Evolutionary conservation across 2,113 vertebrate species (phyloP).

Genomic region (Osmerus eperlanus): DNA sequence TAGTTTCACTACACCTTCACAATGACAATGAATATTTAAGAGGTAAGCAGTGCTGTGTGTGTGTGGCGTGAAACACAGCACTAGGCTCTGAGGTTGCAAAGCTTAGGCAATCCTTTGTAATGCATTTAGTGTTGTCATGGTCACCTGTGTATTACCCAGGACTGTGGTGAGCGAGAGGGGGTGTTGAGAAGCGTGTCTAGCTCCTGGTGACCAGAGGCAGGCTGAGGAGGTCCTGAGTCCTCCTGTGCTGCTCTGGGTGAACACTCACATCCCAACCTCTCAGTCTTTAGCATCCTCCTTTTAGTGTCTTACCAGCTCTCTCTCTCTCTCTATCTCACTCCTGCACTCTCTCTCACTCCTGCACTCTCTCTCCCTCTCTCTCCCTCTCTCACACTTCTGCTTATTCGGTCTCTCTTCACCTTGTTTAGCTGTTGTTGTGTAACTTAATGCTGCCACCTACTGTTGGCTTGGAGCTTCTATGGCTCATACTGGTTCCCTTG

Average conservation of each 20-base stretch:
- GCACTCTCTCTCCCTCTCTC: not conserved
- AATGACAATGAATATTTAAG: slow-evolving; percentile 24
- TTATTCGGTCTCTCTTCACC: slow-evolving; percentile 16
- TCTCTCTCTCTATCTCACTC: too few relatives aligned
- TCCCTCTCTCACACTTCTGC: slow-evolving; percentile 5
- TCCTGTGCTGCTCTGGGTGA: too few relatives aligned
- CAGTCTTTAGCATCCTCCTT: too few relatives aligned
- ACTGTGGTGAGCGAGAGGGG: slow-evolving; percentile 5
- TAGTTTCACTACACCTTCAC: not conserved
- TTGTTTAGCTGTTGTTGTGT: slow-evolving; percentile 39
- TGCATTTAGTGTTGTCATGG: slow-evolving; percentile 53
- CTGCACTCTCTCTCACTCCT: too few relatives aligned
- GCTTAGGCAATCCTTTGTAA: slow-evolving; percentile 59
- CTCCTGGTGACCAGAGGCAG: slow-evolving; percentile 25
- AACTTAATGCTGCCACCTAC: slow-evolving; percentile 71
- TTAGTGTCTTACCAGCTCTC: too few relatives aligned
- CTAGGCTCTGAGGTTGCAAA: slow-evolving; percentile 29
- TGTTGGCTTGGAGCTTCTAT: slow-evolving; percentile 42
- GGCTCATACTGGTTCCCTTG: slow-evolving; percentile 23
- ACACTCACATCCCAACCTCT: too few relatives aligned
- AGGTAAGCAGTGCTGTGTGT: slow-evolving; percentile 16
- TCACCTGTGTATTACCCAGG: slow-evolving; percentile 44
- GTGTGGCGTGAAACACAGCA: not conserved
- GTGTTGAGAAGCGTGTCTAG: too few relatives aligned
- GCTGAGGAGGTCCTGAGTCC: slow-evolving; percentile 17